Base-by-base conservation (phyloP, 2,113 vertebrate species). In the Daphoenositta chrysoptera region DNA sequence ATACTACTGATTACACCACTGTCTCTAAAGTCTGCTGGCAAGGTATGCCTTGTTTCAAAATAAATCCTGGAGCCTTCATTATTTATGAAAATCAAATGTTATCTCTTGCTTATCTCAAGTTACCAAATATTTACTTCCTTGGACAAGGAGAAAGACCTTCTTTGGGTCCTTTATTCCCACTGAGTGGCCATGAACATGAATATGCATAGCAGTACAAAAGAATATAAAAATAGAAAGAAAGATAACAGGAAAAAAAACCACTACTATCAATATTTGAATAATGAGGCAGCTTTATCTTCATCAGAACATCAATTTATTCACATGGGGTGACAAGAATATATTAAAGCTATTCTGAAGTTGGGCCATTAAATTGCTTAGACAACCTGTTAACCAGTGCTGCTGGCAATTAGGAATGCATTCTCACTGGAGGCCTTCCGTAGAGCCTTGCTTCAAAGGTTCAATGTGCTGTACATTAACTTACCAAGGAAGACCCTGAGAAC, bases 241-340 rank as follows among this genome's bases (percentile, higher is more conserved):
- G 61, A 64, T 77, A 95, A 84, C 70, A 87, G 20, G 35, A 1
- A 35, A 13, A 82, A 94, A 91, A 24, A 5, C 2, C 1, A 5
- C 35, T 73, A 83, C 56, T 96, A 92, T 80, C 95, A 91, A 68
- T 94, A 97, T 84, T 64, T 95, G 85, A 93, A 93, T 88, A 95
- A 95, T 31, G 37, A 93, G 45, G 80, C 24, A 89, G 39, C 45
- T 95, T 97, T 94, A 95, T 91, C 90, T 94, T 87, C 86, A 96
- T 86, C 75, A 65, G 58, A 77, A 10, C 48, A 96, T 95, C 88
- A 90, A 90, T 77, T 96, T 90, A 96, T 84, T 95, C 92, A 93
- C 89, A 89, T 33, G 53, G 45, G 54, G 88, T 64, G 65, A 93
- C 83, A 93, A 83, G 83, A 95, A 95, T 89, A 85, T 64, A 93